phyloP scores from a whole-genome alignment of 2,113 vertebrate genomes.

The Alectura lathami region DNA sequence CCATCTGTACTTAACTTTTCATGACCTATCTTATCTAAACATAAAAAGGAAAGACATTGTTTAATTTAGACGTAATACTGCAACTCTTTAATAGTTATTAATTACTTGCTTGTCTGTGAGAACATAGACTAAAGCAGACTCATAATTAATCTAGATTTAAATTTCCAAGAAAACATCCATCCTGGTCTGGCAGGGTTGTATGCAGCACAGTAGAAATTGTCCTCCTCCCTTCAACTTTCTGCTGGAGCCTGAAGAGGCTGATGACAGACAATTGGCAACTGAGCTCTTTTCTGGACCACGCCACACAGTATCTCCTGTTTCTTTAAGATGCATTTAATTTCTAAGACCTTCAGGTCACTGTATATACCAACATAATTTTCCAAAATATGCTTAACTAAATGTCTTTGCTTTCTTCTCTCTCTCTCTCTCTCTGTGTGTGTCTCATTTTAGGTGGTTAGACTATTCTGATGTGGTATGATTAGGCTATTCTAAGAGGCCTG shows the following conservation, averaged over 20 bases:
- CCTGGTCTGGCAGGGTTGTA: not conserved
- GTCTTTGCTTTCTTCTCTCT: not conserved
- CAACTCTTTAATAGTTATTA: constrained; percentile 37
- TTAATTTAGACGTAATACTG: constrained; percentile 25
- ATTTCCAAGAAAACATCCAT: not conserved
- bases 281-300: not conserved
- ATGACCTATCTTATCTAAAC: constrained; percentile 57
- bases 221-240: not conserved
- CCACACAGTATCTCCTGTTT: not conserved
- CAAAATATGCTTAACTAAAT: not conserved
- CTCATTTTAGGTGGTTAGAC: not conserved
- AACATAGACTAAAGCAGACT: not conserved
- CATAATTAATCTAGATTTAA: constrained; percentile 29
- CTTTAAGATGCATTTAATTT: not conserved
- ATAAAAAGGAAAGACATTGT: constrained; percentile 19
- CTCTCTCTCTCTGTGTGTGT: not conserved
- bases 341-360: not conserved
- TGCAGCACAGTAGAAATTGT: not conserved
- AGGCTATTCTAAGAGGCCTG: not conserved
- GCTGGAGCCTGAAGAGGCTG: not conserved
- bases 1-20: constrained; percentile 46
- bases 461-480: not conserved
- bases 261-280: not conserved
- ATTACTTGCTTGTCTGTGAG: constrained; percentile 30
- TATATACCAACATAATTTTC: not conserved